Evolutionary conservation across 1,140 invertebrate species (phyloP).

Genomic region (Andrena cerasifolii): DNA sequence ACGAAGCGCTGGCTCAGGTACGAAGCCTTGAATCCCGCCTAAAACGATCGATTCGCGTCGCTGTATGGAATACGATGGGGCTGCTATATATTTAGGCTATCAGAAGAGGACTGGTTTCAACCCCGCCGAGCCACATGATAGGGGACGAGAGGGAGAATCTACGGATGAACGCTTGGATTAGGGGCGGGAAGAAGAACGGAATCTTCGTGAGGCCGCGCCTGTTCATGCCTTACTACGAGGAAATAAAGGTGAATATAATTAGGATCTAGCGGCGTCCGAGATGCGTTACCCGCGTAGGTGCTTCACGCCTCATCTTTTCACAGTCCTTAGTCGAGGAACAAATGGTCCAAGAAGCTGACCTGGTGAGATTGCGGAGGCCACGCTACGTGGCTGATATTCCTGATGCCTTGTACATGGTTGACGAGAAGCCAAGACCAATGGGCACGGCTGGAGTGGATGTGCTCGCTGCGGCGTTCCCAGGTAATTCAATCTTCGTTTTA

Average conservation of each 20-base stretch:
- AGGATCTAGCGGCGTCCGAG: not conserved
- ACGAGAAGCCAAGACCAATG: conserved; percentile 84
- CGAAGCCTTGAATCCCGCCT: not conserved
- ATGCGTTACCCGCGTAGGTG: conserved; percentile 7
- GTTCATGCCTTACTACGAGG: conserved; percentile 97
- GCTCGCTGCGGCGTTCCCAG: conserved; percentile 84
- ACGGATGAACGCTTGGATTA: conserved; percentile 93
- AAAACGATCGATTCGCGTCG: not conserved
- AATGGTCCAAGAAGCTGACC: conserved; percentile 90
- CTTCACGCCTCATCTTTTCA: conserved; percentile 19
- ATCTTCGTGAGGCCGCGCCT: conserved; percentile 92
- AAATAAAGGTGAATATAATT: conserved; percentile 89
- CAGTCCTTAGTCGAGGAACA: conserved; percentile 92
- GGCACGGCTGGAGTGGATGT: conserved; percentile 86
- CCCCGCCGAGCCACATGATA: conserved; percentile 94
- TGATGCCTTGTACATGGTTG: conserved; percentile 97
- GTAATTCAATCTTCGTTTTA: conserved; percentile 64
- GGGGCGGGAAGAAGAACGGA: conserved; percentile 89
- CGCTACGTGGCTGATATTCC: conserved; percentile 91
- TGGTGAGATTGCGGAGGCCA: conserved; percentile 88
- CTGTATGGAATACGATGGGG: not conserved
- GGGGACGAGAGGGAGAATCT: conserved; percentile 87
- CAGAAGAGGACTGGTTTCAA: conserved; percentile 92
- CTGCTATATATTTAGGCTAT: conserved; percentile 84
- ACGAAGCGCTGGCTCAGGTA: conserved; percentile 89